Percentiles rank a stretch among this genome's conserved stretches.
phyloP scores from a whole-genome alignment of 2,797 vertebrate species.

The Margarornis squamiger region DNA sequence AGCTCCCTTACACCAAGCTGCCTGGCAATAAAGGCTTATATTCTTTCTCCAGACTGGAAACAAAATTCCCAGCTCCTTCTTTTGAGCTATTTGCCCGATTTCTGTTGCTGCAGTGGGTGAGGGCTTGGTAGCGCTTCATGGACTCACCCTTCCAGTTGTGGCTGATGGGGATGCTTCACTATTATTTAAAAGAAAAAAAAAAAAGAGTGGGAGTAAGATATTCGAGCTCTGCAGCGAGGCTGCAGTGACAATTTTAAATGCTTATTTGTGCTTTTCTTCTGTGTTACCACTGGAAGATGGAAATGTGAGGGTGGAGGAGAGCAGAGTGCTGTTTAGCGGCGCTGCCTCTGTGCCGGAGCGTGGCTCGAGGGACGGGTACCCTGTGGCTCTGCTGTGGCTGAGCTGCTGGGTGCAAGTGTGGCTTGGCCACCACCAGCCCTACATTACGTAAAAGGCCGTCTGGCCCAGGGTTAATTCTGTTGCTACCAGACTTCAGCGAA shows the following conservation, averaged over 20 bases:
- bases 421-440: background rate
- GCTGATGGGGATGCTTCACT: background rate
- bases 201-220: slow-evolving; percentile 1
- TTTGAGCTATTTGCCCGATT: background rate
- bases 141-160: background rate
- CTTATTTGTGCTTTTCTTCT: slow-evolving; percentile 25
- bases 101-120: background rate
- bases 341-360: background rate
- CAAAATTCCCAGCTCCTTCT: background rate
- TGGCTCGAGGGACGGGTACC: rapidly evolving
- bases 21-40: background rate
- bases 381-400: background rate
- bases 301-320: slow-evolving; percentile 1
- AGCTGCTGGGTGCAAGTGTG: background rate
- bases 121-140: background rate
- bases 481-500: background rate
- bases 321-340: background rate
- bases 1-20: background rate
- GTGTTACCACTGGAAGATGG: background rate
- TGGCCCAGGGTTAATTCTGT: background rate
- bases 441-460: background rate
- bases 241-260: background rate
- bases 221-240: background rate
- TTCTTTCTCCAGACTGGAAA: background rate
- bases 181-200: background rate